phyloP scores from a whole-genome alignment of 64 coral and sea anemone species.

The Porites lutea region DNA sequence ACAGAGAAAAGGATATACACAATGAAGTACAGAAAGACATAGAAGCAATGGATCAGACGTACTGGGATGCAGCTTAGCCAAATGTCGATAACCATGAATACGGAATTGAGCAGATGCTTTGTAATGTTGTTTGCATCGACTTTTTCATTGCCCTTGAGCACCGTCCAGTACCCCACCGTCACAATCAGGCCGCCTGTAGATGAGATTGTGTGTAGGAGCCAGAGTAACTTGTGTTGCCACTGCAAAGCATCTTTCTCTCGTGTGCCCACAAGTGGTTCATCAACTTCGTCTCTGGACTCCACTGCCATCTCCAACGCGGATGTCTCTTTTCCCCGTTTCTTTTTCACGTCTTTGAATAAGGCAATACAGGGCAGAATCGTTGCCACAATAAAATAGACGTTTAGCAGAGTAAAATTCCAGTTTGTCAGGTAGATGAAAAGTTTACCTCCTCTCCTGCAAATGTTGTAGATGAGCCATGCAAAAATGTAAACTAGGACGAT shows the following conservation, averaged over 20 bases:
- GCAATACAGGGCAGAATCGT: constrained; percentile 1
- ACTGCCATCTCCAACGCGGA: neutral
- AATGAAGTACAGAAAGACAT: constrained; percentile 52
- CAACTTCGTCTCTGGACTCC: constrained; percentile 8
- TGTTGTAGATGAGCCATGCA: constrained; percentile 47
- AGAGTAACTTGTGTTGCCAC: constrained; percentile 13
- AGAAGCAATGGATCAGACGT: constrained; percentile 64
- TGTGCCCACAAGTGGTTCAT: neutral
- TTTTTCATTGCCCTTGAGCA: constrained; percentile 36
- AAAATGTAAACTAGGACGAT: constrained; percentile 50
- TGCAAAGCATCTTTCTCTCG: constrained; percentile 7
- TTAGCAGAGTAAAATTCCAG: constrained; percentile 59
- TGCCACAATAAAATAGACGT: constrained; percentile 57
- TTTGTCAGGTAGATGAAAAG: constrained; percentile 65
- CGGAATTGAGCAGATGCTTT: constrained; percentile 66
- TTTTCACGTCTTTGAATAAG: neutral
- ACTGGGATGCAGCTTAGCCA: constrained; percentile 62
- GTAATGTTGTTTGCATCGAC: constrained; percentile 42
- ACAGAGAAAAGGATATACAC: constrained; percentile 78
- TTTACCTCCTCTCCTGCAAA: constrained; percentile 3
- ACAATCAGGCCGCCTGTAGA: constrained; percentile 48
- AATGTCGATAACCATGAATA: constrained; percentile 74
- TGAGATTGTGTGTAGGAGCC: constrained; percentile 72
- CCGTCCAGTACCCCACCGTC: constrained; percentile 73
- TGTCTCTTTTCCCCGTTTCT: neutral